A percentile compares a stretch with the other conserved stretches of the same genome.
Evolutionary conservation across 2,888 invertebrate genomes (phyloP).

Genomic region (Cremastobaeus sp.): DNA sequence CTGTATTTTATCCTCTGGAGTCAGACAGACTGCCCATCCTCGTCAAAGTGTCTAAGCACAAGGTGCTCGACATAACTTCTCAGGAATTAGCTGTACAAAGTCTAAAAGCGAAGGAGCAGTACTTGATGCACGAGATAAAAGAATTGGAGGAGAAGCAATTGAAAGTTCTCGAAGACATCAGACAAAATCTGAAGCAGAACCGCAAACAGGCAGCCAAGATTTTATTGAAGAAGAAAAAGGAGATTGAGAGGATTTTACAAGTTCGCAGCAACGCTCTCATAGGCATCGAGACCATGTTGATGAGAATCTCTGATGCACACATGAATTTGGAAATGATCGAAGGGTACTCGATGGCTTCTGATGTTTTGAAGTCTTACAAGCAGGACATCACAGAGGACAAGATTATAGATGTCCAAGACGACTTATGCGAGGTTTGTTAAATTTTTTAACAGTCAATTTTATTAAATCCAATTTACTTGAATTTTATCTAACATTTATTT

Average conservation of each 20-base stretch:
- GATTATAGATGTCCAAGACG: conserved; percentile 85
- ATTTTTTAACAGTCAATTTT: conserved; percentile 25
- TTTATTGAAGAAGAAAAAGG: conserved; percentile 81
- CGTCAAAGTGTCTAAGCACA: conserved; percentile 69
- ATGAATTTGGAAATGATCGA: conserved; percentile 80
- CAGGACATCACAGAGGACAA: conserved; percentile 84
- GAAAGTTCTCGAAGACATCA: conserved; percentile 80
- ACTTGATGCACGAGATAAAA: conserved; percentile 80
- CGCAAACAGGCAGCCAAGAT: conserved; percentile 82
- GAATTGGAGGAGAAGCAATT: conserved; percentile 80
- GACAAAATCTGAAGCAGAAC: conserved; percentile 79
- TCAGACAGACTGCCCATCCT: conserved; percentile 68
- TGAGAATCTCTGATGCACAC: conserved; percentile 81
- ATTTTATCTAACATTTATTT: not conserved
- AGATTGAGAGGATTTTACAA: conserved; percentile 80
- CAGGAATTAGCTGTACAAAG: conserved; percentile 81
- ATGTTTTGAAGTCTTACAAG: conserved; percentile 84
- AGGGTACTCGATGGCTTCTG: conserved; percentile 83
- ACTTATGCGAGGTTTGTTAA: conserved; percentile 84
- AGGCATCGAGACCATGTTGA: conserved; percentile 82
- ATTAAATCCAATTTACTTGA: not conserved
- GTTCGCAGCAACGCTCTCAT: conserved; percentile 80
- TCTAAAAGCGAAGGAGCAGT: conserved; percentile 80
- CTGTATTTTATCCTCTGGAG: conserved; percentile 68
- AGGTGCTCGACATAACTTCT: conserved; percentile 78